A percentile compares a stretch with the other conserved stretches of the same genome.
phyloP scores from a whole-genome alignment of 2,797 vertebrate genomes.

The Sternarchorhynchus goeldii region DNA sequence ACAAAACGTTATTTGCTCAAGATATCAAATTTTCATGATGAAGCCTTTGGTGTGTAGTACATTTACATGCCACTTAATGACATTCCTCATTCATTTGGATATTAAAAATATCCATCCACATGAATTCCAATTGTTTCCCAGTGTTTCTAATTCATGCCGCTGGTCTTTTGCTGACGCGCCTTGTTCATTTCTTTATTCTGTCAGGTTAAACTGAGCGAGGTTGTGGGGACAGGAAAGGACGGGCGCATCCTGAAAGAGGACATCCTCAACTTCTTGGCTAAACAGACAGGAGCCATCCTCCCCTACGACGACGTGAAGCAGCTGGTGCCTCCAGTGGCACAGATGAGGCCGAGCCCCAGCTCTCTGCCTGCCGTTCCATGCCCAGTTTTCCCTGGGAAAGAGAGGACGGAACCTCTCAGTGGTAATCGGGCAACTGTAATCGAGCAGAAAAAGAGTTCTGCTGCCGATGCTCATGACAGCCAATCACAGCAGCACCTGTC shows the following conservation, averaged over 20 bases:
- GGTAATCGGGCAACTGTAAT: conserved; percentile 71
- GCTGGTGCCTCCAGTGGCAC: conserved; percentile 44
- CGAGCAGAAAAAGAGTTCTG: too few relatives aligned
- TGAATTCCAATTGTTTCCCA: too few relatives aligned
- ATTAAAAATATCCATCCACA: too few relatives aligned
- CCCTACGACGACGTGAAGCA: conserved; percentile 42
- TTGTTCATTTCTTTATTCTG: not conserved
- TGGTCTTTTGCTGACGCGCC: not conserved
- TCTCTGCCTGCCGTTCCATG: conserved; percentile 64
- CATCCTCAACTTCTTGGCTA: conserved; percentile 91
- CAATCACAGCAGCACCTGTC: too few relatives aligned
- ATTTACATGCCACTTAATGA: too few relatives aligned
- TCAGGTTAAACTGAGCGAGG: conserved; percentile 94
- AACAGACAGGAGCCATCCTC: conserved; percentile 92
- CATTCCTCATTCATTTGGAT: too few relatives aligned
- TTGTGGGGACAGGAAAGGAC: conserved; percentile 89
- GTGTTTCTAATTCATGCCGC: too few relatives aligned
- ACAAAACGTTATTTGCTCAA: too few relatives aligned
- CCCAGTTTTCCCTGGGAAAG: conserved; percentile 81
- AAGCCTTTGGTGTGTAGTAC: too few relatives aligned
- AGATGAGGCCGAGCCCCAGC: conserved; percentile 34
- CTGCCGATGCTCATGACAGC: conserved; percentile 18
- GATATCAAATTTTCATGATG: too few relatives aligned
- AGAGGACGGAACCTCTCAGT: conserved; percentile 85
- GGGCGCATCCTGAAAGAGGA: conserved; percentile 94